Conservation (phyloP, 2,113 vertebrate species). For the Lophotis ruficrista region DNA sequence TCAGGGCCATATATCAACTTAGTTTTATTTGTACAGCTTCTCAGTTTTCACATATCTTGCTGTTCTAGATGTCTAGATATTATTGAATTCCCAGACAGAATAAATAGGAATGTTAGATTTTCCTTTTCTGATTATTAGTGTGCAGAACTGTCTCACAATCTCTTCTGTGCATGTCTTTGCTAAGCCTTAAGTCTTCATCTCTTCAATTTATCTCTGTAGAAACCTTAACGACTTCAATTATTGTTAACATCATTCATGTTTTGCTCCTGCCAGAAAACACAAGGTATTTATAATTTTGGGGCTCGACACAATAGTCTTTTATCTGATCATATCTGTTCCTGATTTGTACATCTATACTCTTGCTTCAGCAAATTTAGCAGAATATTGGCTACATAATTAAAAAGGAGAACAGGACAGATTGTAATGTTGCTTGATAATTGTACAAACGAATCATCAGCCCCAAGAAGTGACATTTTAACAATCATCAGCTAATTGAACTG, state of each 20-base stretch:
- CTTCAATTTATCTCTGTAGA: background rate
- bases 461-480: background rate
- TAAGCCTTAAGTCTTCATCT: background rate
- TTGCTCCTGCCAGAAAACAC: background rate
- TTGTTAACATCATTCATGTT: background rate
- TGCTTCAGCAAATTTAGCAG: background rate
- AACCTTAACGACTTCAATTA: background rate
- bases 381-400: background rate
- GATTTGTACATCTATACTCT: accelerated
- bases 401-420: background rate
- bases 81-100: background rate
- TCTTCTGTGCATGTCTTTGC: background rate
- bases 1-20: background rate
- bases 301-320: background rate
- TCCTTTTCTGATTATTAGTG: background rate
- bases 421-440: background rate
- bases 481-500: background rate
- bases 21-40: background rate
- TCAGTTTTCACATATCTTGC: background rate
- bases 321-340: background rate
- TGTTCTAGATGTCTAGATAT: background rate
- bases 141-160: background rate
- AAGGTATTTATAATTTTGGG: background rate
- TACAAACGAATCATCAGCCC: background rate
- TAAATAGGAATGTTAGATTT: background rate